Evolutionary conservation across 1,140 invertebrate species (phyloP).

Genomic region (Drosophila mayri): DNA sequence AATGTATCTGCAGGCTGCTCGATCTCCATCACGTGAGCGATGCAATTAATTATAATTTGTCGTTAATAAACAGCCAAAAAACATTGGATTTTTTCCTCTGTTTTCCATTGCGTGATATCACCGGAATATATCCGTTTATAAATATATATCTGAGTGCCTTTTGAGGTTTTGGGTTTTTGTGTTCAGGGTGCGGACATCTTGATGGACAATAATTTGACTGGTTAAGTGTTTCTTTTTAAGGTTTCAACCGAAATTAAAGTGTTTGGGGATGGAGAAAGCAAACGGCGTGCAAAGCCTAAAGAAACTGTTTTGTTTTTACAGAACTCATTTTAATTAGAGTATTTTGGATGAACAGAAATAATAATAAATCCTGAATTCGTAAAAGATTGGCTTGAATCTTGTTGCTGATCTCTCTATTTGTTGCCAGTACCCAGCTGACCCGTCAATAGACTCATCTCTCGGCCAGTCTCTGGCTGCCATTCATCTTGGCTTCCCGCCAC

Average conservation of each 20-base stretch:
- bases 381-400: not conserved
- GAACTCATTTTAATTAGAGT: not conserved
- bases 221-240: conserved; percentile 35
- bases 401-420: conserved; percentile 18
- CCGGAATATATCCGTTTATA: conserved; percentile 31
- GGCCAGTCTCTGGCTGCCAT: conserved; percentile 12
- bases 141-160: conserved; percentile 10
- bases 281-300: not conserved
- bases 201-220: conserved; percentile 62
- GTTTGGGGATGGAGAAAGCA: not conserved
- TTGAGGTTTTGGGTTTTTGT: conserved; percentile 18
- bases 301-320: not conserved
- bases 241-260: conserved; percentile 22
- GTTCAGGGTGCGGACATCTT: conserved; percentile 66
- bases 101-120: conserved; percentile 39
- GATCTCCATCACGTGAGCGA: conserved; percentile 80
- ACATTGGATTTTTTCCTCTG: not conserved
- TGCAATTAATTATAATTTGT: conserved; percentile 84
- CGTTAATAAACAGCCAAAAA: conserved; percentile 68
- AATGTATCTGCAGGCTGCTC: conserved; percentile 76
- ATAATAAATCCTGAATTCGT: no score
- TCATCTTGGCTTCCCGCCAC: conserved; percentile 39
- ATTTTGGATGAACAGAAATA: not conserved
- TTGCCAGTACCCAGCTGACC: conserved; percentile 5
- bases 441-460: conserved; percentile 15